phyloP scores from a whole-genome alignment of 2,888 invertebrate genomes.

The Drosophila buzzatii region DNA sequence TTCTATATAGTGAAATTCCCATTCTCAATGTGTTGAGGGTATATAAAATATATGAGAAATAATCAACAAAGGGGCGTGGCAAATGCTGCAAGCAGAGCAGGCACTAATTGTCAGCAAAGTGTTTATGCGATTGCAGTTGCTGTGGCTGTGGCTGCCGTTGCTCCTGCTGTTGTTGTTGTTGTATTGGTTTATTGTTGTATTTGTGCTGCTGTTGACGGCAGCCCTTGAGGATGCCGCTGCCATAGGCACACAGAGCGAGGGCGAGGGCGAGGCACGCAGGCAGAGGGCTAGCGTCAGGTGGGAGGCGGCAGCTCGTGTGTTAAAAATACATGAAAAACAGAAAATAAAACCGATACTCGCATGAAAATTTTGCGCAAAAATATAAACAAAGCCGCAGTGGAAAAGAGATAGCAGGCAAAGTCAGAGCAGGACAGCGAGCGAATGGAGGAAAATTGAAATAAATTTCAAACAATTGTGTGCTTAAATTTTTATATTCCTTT shows the following conservation, averaged over 20 bases:
- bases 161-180: slow-evolving; percentile 9
- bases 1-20: not conserved
- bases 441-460: slow-evolving; percentile 4
- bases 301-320: slow-evolving; percentile 50
- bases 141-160: slow-evolving; percentile 4
- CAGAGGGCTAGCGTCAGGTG: not conserved
- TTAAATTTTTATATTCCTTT: slow-evolving; percentile 27
- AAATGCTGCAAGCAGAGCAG: slow-evolving; percentile 49
- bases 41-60: not conserved
- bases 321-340: slow-evolving; percentile 68
- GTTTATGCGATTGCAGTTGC: slow-evolving; percentile 60
- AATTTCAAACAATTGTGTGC: slow-evolving; percentile 40
- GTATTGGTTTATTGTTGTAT: slow-evolving; percentile 15
- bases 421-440: not conserved
- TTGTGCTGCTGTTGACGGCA: slow-evolving; percentile 33
- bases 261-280: not conserved
- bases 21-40: not conserved
- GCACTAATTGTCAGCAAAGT: slow-evolving; percentile 70
- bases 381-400: slow-evolving; percentile 49
- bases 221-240: slow-evolving; percentile 50
- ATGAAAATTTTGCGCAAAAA: slow-evolving; percentile 61
- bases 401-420: not conserved
- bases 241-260: slow-evolving; percentile 8
- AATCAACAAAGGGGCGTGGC: slow-evolving; percentile 33
- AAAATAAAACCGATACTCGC: slow-evolving; percentile 36